These are phyloP conservation scores for Sepiola atlantica DNA, from an alignment of 2,888 invertebrate species.

Conservation along the genomic window DNA sequence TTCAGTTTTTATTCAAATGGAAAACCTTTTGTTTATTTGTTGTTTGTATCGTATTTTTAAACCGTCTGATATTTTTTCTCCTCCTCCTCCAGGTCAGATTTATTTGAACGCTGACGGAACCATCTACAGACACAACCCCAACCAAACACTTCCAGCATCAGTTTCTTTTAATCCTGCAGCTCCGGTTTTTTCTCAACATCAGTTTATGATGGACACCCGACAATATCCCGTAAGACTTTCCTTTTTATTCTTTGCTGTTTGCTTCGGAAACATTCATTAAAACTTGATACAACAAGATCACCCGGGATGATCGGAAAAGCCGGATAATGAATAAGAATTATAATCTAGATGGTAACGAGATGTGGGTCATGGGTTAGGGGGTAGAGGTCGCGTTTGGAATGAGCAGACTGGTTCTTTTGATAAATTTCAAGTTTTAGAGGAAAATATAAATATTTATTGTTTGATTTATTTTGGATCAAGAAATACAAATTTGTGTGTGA, in stretches of 20 bases:
- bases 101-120: constrained; percentile 85
- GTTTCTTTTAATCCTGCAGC: constrained; percentile 45
- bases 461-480: too few relatives aligned
- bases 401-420: too few relatives aligned
- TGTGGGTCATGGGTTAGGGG: too few relatives aligned
- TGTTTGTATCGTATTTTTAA: not conserved
- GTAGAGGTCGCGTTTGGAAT: too few relatives aligned
- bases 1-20: not conserved
- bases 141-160: constrained; percentile 59
- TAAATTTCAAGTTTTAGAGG: too few relatives aligned
- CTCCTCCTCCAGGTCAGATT: constrained; percentile 79
- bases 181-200: constrained; percentile 46
- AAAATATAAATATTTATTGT: too few relatives aligned
- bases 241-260: not conserved
- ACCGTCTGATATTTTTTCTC: not conserved
- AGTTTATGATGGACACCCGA: constrained; percentile 45
- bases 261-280: not conserved
- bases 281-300: not conserved
- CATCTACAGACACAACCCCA: constrained; percentile 85
- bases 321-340: too few relatives aligned
- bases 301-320: too few relatives aligned
- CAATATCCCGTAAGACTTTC: constrained; percentile 43
- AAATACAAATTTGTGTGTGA: too few relatives aligned
- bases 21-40: not conserved
- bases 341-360: too few relatives aligned